Evolutionary conservation across 2,113 vertebrate genomes (phyloP).

Genomic region (Corynorhinus townsendii): DNA sequence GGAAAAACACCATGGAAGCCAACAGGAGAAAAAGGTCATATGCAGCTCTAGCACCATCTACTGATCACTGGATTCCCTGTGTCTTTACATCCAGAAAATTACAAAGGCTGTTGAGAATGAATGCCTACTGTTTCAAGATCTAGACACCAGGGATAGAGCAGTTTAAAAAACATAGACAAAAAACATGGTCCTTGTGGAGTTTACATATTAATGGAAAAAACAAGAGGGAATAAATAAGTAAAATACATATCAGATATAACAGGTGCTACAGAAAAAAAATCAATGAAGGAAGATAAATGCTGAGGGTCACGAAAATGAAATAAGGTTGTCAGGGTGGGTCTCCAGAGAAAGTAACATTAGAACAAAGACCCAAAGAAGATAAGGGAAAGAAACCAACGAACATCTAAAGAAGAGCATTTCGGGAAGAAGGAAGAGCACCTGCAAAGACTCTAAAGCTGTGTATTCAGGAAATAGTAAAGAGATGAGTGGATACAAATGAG

Average conservation of each 20-base stretch:
- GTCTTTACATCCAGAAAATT: not conserved
- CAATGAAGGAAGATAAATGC: not conserved
- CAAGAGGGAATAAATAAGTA: not conserved
- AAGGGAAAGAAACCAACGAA: not conserved
- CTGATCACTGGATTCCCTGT: not conserved
- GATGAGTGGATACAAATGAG: not conserved
- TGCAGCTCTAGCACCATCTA: slow-evolving; percentile 49
- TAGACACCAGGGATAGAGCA: not conserved
- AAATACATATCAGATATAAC: not conserved
- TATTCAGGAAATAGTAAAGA: not conserved
- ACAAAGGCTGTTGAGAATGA: not conserved
- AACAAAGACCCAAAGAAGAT: not conserved
- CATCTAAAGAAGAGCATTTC: not conserved
- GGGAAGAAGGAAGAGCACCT: not conserved
- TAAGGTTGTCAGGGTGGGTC: not conserved
- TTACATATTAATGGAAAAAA: not conserved
- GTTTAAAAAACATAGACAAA: not conserved
- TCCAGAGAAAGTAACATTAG: not conserved
- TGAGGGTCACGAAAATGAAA: not conserved
- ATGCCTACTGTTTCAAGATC: not conserved
- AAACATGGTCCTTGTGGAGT: not conserved
- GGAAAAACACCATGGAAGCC: not conserved
- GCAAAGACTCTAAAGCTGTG: not conserved
- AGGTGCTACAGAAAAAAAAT: not conserved
- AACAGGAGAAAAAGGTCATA: not conserved